Percentiles rank a stretch among this genome's conserved stretches.
Evolutionary conservation across 2,888 invertebrate genomes (phyloP).

Genomic region (Sturmia bella): DNA sequence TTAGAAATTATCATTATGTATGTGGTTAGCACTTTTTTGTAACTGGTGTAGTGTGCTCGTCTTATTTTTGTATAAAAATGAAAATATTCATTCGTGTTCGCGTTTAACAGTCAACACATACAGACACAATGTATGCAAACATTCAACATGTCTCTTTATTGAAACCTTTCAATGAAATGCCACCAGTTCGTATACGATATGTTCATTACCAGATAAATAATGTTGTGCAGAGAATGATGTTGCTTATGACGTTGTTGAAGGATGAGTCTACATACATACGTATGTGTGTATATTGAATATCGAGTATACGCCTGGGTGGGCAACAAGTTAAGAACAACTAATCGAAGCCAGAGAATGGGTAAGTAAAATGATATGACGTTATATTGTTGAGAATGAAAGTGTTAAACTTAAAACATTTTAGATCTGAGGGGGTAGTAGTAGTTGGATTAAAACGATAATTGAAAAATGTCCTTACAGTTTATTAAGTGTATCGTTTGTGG

Average conservation of each 20-base stretch:
- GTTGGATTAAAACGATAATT: constrained; percentile 48
- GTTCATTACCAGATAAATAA: constrained; percentile 18
- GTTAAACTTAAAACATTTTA: constrained; percentile 20
- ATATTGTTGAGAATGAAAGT: constrained; percentile 28
- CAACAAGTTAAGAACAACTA: background rate
- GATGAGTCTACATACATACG: too few species aligned
- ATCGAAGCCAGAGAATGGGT: background rate
- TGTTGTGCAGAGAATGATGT: constrained; percentile 18
- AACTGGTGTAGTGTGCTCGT: constrained; percentile 48
- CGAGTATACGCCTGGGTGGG: constrained; percentile 52
- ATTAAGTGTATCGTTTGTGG: background rate
- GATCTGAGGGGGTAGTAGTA: constrained; percentile 1
- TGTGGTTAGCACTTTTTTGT: background rate
- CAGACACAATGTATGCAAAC: background rate
- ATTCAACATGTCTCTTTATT: background rate
- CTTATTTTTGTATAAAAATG: constrained; percentile 24
- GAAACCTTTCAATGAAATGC: constrained; percentile 42
- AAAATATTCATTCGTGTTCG: constrained; percentile 27
- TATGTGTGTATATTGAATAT: constrained; percentile 37
- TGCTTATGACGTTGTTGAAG: background rate
- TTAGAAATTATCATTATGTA: background rate
- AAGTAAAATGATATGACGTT: background rate
- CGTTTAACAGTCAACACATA: constrained; percentile 15
- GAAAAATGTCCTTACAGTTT: constrained; percentile 34
- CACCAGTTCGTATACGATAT: constrained; percentile 55